Evolutionary conservation across 2,113 vertebrate genomes (phyloP).

Genomic region (Synchiropus splendidus): DNA sequence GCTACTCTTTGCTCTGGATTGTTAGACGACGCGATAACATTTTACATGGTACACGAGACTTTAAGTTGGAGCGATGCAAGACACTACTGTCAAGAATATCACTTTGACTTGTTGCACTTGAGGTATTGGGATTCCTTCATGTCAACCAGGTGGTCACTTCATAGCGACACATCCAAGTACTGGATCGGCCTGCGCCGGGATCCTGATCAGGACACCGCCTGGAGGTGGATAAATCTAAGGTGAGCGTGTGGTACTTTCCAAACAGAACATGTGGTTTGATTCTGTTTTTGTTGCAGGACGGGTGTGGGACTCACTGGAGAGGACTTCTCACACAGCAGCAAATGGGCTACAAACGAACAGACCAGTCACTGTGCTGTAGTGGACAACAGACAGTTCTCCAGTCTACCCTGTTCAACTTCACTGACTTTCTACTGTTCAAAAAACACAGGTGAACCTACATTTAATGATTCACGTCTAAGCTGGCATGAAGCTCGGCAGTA

Average conservation of each 20-base stretch:
- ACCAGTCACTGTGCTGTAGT: constrained; percentile 2
- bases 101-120: constrained; percentile 4
- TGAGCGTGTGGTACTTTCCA: constrained; percentile 5
- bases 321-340: not conserved
- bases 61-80: constrained; percentile 12
- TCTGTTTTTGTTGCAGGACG: constrained; percentile 23
- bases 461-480: fast-evolving
- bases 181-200: constrained; percentile 32
- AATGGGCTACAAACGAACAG: not conserved
- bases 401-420: not conserved
- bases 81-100: not conserved
- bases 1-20: constrained; percentile 2
- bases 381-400: not conserved
- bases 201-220: not conserved
- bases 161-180: fast-evolving
- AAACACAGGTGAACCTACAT: fast-evolving
- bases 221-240: constrained; percentile 22
- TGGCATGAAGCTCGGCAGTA: not conserved
- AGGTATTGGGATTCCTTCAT: not conserved
- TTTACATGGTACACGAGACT: too few species aligned
- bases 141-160: not conserved
- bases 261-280: not conserved
- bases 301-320: constrained; percentile 6
- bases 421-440: not conserved
- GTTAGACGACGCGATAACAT: too few species aligned